A percentile compares a stretch with the other conserved stretches of the same genome.
Evolutionary conservation across 1,140 invertebrate genomes (phyloP).

Genomic region (Amphibalanus amphitrite): DNA sequence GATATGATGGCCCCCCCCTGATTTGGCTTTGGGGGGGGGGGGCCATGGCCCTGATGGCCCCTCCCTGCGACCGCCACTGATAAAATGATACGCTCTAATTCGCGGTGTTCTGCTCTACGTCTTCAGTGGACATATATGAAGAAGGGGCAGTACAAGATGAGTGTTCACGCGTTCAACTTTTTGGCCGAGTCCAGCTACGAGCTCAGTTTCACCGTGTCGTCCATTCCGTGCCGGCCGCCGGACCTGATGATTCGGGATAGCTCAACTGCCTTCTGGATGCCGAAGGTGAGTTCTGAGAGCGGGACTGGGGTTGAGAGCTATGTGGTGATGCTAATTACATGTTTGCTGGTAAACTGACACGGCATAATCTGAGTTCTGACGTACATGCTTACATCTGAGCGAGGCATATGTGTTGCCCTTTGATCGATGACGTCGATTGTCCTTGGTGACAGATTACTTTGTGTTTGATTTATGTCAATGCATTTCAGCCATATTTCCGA

Average conservation of each 20-base stretch:
- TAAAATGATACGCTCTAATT: neutral
- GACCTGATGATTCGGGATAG: constrained; percentile 5
- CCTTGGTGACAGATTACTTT: too few species aligned
- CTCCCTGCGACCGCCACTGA: too few species aligned
- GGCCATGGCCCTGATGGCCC: too few species aligned
- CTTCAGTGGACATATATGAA: neutral
- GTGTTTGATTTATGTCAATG: constrained; percentile 2
- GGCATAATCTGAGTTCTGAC: too few species aligned
- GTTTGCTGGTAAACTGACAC: too few species aligned
- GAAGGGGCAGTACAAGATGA: constrained; percentile 7
- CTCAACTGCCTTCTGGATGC: constrained; percentile 4
- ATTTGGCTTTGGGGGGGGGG: too few species aligned
- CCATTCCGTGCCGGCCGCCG: constrained; percentile 6
- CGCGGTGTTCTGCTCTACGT: neutral
- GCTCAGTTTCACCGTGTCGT: neutral
- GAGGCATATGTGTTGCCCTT: too few species aligned
- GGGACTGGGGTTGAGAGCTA: neutral
- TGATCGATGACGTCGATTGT: too few species aligned
- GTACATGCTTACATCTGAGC: too few species aligned
- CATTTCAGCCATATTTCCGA: neutral
- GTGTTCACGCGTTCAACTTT: constrained; percentile 8
- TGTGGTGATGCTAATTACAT: too few species aligned
- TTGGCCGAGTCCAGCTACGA: neutral
- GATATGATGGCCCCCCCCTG: too few species aligned
- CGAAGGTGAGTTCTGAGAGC: neutral